Evolutionary conservation across 2,888 invertebrate genomes (phyloP).

Genomic region (Patella ulyssiponensis): DNA sequence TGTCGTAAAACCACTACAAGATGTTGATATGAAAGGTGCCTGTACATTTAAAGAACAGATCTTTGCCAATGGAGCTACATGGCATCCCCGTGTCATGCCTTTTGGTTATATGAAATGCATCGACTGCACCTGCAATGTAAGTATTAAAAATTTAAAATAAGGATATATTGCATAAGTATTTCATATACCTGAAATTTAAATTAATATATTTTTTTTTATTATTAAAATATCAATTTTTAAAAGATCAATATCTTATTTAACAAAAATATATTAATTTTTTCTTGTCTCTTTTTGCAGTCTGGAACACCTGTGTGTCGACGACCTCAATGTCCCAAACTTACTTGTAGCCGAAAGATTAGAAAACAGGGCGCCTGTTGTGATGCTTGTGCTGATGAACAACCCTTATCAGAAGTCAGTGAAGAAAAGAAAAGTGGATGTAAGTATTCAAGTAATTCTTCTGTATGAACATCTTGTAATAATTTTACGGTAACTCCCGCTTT

Average conservation of each 20-base stretch:
- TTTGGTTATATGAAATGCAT: conserved; percentile 91
- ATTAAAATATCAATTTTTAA: neutral
- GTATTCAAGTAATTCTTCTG: neutral
- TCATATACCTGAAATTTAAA: neutral
- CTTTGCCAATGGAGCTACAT: conserved; percentile 84
- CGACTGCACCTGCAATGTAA: conserved; percentile 88
- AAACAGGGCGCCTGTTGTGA: conserved; percentile 34
- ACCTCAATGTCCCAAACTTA: conserved; percentile 31
- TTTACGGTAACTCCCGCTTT: too few relatives aligned
- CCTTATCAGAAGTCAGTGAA: neutral
- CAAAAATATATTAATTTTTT: neutral
- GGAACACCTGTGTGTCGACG: conserved; percentile 31
- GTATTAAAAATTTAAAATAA: neutral
- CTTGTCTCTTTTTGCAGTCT: conserved; percentile 20
- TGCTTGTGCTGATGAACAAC: conserved; percentile 27
- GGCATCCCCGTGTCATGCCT: conserved; percentile 89
- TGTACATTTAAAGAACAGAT: conserved; percentile 79
- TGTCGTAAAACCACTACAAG: conserved; percentile 32
- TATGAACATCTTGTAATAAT: too few relatives aligned
- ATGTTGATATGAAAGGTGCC: conserved; percentile 66
- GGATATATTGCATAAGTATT: neutral
- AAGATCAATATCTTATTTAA: neutral
- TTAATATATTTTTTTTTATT: neutral
- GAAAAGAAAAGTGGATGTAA: conserved; percentile 12
- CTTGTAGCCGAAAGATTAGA: conserved; percentile 30